These are phyloP conservation scores for Bimastos eiseni DNA, from an alignment of 2,888 invertebrate genomes.

Conservation along the genomic window DNA sequence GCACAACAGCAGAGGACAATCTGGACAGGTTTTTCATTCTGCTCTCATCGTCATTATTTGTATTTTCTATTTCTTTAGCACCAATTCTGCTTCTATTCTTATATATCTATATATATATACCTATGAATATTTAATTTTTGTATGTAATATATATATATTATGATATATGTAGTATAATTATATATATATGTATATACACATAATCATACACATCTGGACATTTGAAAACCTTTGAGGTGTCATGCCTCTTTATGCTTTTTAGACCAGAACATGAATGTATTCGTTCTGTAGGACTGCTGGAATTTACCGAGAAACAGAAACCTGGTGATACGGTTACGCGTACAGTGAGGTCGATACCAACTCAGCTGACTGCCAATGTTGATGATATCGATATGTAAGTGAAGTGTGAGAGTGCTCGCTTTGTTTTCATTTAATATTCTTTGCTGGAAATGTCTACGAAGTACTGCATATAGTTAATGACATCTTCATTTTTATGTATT, in stretches of 20 bases:
- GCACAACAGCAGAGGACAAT: conserved; percentile 31
- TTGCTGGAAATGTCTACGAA: too few relatives aligned
- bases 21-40: conserved; percentile 31
- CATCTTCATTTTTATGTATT: too few relatives aligned
- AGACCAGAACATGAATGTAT: neutral
- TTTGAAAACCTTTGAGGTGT: neutral
- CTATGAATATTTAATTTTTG: too few relatives aligned
- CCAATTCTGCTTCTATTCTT: too few relatives aligned
- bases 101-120: too few relatives aligned
- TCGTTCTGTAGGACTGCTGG: neutral
- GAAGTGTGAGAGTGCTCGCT: neutral
- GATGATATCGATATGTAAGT: conserved; percentile 15
- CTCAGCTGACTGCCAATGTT: neutral
- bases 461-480: too few relatives aligned
- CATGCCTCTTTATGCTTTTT: neutral
- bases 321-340: neutral
- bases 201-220: too few relatives aligned
- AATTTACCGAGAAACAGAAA: conserved; percentile 19
- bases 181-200: too few relatives aligned
- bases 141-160: too few relatives aligned
- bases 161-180: too few relatives aligned
- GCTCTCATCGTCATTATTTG: neutral
- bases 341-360: neutral
- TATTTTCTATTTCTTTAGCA: neutral
- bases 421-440: too few relatives aligned